phyloP scores from a whole-genome alignment of 2,113 vertebrate species.

The Oryzias celebensis region DNA sequence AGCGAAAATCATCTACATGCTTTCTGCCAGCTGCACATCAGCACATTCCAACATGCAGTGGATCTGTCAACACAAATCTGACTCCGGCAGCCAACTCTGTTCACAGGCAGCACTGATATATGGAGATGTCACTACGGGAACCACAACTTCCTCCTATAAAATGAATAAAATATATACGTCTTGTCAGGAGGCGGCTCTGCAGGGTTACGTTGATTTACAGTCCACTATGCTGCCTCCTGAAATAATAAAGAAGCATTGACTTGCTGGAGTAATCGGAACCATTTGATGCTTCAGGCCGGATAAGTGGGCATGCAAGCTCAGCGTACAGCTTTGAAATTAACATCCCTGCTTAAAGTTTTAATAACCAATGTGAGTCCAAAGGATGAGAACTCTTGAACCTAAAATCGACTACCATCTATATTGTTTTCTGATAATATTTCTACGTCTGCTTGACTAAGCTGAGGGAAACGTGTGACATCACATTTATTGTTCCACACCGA shows the following conservation, averaged over 20 bases:
- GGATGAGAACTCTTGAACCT: background rate
- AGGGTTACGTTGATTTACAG: constrained; percentile 51
- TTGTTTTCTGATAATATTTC: no score
- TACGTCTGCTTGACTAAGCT: no score
- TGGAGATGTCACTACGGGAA: constrained; percentile 34
- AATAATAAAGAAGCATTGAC: constrained; percentile 42
- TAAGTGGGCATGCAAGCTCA: constrained; percentile 27
- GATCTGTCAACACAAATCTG: constrained; percentile 55
- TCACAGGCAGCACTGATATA: constrained; percentile 35
- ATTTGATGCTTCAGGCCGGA: constrained; percentile 28
- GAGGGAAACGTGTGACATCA: no score
- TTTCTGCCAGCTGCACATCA: constrained; percentile 26
- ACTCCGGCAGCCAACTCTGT: constrained; percentile 25
- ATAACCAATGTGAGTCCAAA: constrained; percentile 5
- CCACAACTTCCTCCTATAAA: constrained; percentile 45
- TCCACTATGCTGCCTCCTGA: constrained; percentile 30
- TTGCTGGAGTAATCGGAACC: constrained; percentile 44
- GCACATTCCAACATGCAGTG: constrained; percentile 1
- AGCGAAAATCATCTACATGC: constrained; percentile 24
- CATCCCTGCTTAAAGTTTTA: constrained; percentile 14
- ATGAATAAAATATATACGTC: constrained; percentile 28
- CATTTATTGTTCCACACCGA: no score
- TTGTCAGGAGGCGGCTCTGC: constrained; percentile 50
- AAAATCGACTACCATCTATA: no score
- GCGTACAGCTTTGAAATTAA: constrained; percentile 25